These are phyloP conservation scores for Apostichopus californicus DNA, from an alignment of 35 echinoderm and acorn worm species.

Conservation along the genomic window DNA sequence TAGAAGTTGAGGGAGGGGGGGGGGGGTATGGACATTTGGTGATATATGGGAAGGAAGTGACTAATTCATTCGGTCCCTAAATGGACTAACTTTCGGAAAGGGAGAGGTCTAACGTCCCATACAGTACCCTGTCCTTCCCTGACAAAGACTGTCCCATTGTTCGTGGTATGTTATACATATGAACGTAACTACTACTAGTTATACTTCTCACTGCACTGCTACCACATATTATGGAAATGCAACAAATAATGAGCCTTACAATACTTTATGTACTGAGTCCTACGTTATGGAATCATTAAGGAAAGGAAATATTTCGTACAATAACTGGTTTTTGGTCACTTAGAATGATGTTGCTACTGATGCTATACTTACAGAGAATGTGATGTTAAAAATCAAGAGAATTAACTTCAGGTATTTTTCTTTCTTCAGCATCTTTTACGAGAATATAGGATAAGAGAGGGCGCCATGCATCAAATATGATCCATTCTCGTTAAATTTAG, in stretches of 20 bases:
- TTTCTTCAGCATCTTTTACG: constrained; percentile 24
- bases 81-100: too few relatives aligned
- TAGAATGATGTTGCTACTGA: too few relatives aligned
- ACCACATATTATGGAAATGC: too few relatives aligned
- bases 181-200: neutral
- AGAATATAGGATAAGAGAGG: neutral
- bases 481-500: neutral
- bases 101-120: too few relatives aligned
- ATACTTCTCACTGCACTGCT: too few relatives aligned
- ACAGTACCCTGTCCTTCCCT: neutral
- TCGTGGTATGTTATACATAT: neutral
- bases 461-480: neutral
- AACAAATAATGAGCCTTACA: too few relatives aligned
- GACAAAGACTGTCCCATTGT: neutral
- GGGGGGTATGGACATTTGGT: neutral
- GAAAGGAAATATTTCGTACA: too few relatives aligned
- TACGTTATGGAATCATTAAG: too few relatives aligned
- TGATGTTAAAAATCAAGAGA: neutral
- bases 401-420: constrained; percentile 25
- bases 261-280: too few relatives aligned
- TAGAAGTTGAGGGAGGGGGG: neutral
- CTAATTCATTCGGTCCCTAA: too few relatives aligned
- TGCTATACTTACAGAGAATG: constrained; percentile 24
- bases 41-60: too few relatives aligned
- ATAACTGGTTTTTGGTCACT: too few relatives aligned